Percentiles rank a stretch among this genome's conserved stretches.
Evolutionary conservation across 1,140 invertebrate genomes (phyloP).

Genomic region (Rhagoletis zephyria): DNA sequence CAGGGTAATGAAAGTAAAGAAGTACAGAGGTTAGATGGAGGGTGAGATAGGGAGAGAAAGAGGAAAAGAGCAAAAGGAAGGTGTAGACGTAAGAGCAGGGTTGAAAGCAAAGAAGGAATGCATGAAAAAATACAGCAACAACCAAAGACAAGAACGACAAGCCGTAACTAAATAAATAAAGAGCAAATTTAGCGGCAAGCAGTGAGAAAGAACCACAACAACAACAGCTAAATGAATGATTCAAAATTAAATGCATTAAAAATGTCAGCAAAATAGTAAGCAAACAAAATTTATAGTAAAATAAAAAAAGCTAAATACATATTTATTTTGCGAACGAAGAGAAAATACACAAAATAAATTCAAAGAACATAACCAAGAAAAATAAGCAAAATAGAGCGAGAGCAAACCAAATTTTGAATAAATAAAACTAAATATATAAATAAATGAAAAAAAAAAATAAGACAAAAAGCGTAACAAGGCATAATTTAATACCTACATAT

Average conservation of each 20-base stretch:
- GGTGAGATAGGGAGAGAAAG: neutral
- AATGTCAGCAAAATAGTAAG: slow-evolving; percentile 36
- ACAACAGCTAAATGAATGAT: slow-evolving; percentile 48
- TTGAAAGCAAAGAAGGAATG: neutral
- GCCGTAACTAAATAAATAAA: slow-evolving; percentile 48
- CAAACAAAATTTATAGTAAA: neutral
- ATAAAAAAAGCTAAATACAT: slow-evolving; percentile 49
- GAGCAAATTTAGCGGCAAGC: neutral
- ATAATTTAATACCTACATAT: slow-evolving; percentile 53
- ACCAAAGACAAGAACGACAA: slow-evolving; percentile 56
- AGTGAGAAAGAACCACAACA: slow-evolving; percentile 22
- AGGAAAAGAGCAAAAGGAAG: neutral
- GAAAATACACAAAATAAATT: slow-evolving; percentile 31
- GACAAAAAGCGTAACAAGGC: slow-evolving; percentile 41
- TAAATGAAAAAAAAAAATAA: neutral
- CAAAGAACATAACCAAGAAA: neutral
- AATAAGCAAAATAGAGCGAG: slow-evolving; percentile 20
- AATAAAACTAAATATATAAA: neutral
- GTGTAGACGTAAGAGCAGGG: neutral
- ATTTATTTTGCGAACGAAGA: slow-evolving; percentile 52
- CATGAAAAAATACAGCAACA: slow-evolving; percentile 57
- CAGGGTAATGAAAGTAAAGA: neutral
- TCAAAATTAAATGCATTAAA: neutral
- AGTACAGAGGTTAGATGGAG: neutral
- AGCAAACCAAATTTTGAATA: neutral